Percentiles rank a stretch among this genome's conserved stretches.
These are phyloP conservation scores for Meiosimyza platycephala DNA, from an alignment of 2,888 invertebrate genomes.

Conservation along the genomic window DNA sequence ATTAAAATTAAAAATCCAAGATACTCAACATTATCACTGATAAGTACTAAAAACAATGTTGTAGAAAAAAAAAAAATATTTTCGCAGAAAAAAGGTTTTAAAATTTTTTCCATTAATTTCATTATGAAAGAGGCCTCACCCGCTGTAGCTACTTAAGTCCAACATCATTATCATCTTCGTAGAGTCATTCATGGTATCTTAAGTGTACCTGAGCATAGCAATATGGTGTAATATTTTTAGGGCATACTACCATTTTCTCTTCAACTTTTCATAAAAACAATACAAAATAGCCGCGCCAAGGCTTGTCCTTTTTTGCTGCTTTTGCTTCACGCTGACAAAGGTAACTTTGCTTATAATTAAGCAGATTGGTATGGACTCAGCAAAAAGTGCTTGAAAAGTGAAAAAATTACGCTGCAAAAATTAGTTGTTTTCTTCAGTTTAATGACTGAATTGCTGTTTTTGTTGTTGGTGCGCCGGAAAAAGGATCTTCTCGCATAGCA, in stretches of 20 bases:
- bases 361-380: constrained; percentile 19
- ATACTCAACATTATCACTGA: not conserved
- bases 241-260: not conserved
- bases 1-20: constrained; percentile 25
- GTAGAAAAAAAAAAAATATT: not conserved
- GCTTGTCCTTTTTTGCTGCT: not conserved
- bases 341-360: constrained; percentile 21
- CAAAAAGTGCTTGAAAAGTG: too few relatives aligned
- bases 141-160: not conserved
- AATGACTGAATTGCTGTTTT: too few relatives aligned
- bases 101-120: constrained; percentile 7
- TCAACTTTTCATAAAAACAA: not conserved
- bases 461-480: not conserved
- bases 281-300: too few relatives aligned
- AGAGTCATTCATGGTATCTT: not conserved
- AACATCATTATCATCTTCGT: constrained; percentile 6
- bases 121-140: not conserved
- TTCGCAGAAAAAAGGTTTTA: not conserved
- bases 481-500: not conserved
- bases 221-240: not conserved
- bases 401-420: too few relatives aligned
- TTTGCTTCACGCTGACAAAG: not conserved
- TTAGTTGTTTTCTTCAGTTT: too few relatives aligned
- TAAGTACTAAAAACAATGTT: not conserved
- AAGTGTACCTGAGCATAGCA: not conserved